Evolutionary conservation across 2,888 invertebrate species (phyloP).

Genomic region (Cephus sareptanus): DNA sequence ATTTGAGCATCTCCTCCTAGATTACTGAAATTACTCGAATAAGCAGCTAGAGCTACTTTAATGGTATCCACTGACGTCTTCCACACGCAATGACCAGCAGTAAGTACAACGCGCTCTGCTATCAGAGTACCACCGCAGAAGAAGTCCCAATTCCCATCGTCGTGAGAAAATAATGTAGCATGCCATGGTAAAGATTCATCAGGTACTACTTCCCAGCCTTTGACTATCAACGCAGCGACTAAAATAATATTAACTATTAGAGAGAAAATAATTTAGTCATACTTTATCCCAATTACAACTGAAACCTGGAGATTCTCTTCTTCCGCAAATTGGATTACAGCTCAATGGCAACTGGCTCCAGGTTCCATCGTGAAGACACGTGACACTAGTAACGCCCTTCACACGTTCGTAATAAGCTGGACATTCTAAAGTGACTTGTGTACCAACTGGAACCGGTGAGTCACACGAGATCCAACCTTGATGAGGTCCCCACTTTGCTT

Average conservation of each 20-base stretch:
- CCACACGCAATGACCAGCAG: conserved; percentile 68
- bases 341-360: conserved; percentile 62
- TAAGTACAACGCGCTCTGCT: conserved; percentile 63
- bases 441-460: conserved; percentile 53
- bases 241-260: conserved; percentile 5
- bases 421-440: conserved; percentile 56
- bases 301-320: conserved; percentile 36
- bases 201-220: conserved; percentile 57
- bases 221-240: conserved; percentile 58
- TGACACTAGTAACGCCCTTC: conserved; percentile 42
- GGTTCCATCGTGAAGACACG: conserved; percentile 62
- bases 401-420: conserved; percentile 57
- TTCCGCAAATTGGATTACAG: conserved; percentile 59
- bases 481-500: conserved; percentile 44
- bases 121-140: conserved; percentile 71
- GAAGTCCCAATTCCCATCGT: conserved; percentile 64
- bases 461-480: conserved; percentile 57
- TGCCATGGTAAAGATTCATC: conserved; percentile 70
- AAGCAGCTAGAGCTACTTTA: conserved; percentile 59
- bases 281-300: background rate
- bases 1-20: conserved; percentile 49
- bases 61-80: conserved; percentile 51
- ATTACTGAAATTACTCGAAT: conserved; percentile 53
- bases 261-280: background rate
- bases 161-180: conserved; percentile 67